Percentiles rank a stretch among this genome's conserved stretches.
Conservation (phyloP, 2,888 invertebrate species). For the Spilosoma lubricipeda region DNA sequence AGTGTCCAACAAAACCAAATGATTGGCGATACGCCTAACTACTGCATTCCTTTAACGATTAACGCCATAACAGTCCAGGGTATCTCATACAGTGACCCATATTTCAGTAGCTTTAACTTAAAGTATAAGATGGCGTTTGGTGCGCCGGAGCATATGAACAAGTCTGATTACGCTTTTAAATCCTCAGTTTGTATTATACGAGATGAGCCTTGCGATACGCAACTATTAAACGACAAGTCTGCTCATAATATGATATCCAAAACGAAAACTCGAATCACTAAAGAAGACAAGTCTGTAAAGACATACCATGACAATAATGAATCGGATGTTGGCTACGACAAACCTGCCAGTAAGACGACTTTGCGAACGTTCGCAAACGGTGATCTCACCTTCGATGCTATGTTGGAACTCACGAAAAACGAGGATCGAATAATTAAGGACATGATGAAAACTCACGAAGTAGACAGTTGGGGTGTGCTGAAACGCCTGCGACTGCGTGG, state of each 20-base stretch:
- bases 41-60: constrained; percentile 87
- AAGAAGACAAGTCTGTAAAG: constrained; percentile 73
- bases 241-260: constrained; percentile 77
- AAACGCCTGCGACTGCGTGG: constrained; percentile 89
- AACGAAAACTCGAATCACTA: constrained; percentile 79
- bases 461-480: constrained; percentile 87
- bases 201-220: constrained; percentile 83
- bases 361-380: constrained; percentile 79
- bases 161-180: constrained; percentile 88
- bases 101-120: constrained; percentile 87
- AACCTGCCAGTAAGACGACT: constrained; percentile 60
- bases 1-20: constrained; percentile 87
- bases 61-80: constrained; percentile 88
- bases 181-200: constrained; percentile 86
- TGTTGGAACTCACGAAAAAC: constrained; percentile 76
- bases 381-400: constrained; percentile 81
- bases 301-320: constrained; percentile 84
- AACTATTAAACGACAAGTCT: constrained; percentile 79
- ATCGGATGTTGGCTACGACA: constrained; percentile 65
- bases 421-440: constrained; percentile 68
- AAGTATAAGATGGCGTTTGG: constrained; percentile 85
- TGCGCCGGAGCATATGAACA: constrained; percentile 86
- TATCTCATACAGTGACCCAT: constrained; percentile 87
- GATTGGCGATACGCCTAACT: constrained; percentile 86
- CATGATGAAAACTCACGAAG: constrained; percentile 57